Percentiles rank a stretch among this genome's conserved stretches.
phyloP scores from a whole-genome alignment of 2,113 vertebrate genomes.

The Phalacrocorax brasilianus region DNA sequence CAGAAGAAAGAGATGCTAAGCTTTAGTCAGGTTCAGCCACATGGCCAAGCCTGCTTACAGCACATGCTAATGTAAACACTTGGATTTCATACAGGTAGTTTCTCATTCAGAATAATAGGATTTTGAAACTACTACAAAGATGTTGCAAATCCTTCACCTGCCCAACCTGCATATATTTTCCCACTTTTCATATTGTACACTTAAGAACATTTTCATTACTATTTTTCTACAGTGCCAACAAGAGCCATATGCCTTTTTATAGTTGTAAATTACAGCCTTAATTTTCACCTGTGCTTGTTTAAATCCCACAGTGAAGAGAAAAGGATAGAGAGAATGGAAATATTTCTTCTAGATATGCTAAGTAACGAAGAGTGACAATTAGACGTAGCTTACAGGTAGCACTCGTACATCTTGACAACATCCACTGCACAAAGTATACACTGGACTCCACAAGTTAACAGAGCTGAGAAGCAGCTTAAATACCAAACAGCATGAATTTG shows the following conservation, averaged over 20 bases:
- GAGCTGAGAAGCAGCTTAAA: neutral
- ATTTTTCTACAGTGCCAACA: constrained; percentile 10
- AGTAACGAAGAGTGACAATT: neutral
- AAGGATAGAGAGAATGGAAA: neutral
- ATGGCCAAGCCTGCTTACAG: constrained; percentile 31
- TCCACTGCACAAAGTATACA: neutral
- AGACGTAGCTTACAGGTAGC: neutral
- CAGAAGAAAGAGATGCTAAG: constrained; percentile 26
- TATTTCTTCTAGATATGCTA: neutral
- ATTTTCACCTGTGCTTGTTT: constrained; percentile 41
- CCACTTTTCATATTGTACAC: constrained; percentile 1
- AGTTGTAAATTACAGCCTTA: constrained; percentile 2
- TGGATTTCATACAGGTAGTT: constrained; percentile 32
- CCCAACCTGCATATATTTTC: constrained; percentile 28
- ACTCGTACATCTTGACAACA: neutral
- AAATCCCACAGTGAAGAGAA: neutral
- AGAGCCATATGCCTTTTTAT: neutral
- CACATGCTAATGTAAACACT: constrained; percentile 59
- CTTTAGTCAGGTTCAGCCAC: constrained; percentile 43
- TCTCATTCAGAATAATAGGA: constrained; percentile 53
- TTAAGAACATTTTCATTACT: constrained; percentile 58
- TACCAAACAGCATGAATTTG: neutral
- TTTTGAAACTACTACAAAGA: constrained; percentile 56
- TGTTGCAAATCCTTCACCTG: constrained; percentile 47
- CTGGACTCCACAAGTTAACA: neutral